Evolutionary conservation across 2,797 vertebrate species (phyloP), one percentile per base, ranked within the genome.

Genomic region (Hoplostethus mediterraneus): DNA sequence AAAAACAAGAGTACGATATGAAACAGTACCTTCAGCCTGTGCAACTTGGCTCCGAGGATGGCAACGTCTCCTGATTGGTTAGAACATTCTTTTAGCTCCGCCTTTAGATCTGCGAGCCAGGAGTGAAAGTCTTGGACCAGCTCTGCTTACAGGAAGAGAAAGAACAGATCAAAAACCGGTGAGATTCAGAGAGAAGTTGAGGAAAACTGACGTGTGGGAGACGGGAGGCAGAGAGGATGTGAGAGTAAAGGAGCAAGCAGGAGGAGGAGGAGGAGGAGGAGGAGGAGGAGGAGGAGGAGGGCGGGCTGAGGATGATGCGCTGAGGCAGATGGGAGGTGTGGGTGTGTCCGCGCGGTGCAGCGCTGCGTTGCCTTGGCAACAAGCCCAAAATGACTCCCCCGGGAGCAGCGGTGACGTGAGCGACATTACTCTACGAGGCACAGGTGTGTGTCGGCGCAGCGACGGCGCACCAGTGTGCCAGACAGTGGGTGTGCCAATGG

Each of bases 61-160:
- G 90, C 90, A 70, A 92, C 90, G 81, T 98, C 96, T n/a, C 96
- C 96, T 52, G 95, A 95, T 54, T 91, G 94, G 71, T 94, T 94
- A 69, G 93, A 95, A 65, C 93, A 95, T 33, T 95, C 92, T 91
- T 94, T 96, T 31, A 97, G 89, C 64, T 91, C 90, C 74, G 86
- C 78, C 86, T 95, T 98, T 72, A 92, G 82, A 67, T 88, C 86
- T 30, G 90, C 88, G 60, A 98, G 94, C 97, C 96, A 98, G 44
- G 92, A 92, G 69, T 96, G 95, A 82, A 99, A 99, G 82, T 93
- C 94, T 82, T 94, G 93, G 84, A 97, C 92, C 11, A 96, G 94
- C 54, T 95, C 98, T 99, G 93, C 68, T 68, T 73, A 14, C 63
- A 90, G 61, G 63, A 68, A 84, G 30, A 80, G 8, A 60, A 79